Percentiles rank a stretch among this genome's conserved stretches.
Evolutionary conservation across 2,797 vertebrate species (phyloP).

Genomic region (Glyptemys insculpta): DNA sequence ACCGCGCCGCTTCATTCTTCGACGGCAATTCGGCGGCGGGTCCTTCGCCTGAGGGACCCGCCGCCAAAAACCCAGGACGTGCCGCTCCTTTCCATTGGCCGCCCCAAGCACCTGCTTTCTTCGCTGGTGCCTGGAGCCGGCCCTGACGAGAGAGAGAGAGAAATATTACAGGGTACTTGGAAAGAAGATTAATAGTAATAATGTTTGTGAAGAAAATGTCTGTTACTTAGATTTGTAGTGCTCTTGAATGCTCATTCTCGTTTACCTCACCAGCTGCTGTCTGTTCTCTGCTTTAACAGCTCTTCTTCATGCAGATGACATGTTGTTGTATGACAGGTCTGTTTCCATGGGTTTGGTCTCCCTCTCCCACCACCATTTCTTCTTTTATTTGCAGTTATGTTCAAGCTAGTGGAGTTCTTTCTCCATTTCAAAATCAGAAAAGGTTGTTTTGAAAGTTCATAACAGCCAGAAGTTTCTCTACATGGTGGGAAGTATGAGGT

Average conservation of each 20-base stretch:
- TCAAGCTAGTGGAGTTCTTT: background rate
- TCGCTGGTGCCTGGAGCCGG: no score
- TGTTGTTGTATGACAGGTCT: background rate
- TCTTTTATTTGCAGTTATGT: background rate
- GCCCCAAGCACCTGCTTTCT: no score
- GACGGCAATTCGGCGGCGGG: no score
- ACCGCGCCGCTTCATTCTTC: no score
- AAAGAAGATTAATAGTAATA: background rate
- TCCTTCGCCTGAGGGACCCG: no score
- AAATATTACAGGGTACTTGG: fast-evolving
- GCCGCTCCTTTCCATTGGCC: no score
- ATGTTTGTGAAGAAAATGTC: slow-evolving; percentile 36
- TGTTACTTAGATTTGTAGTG: background rate
- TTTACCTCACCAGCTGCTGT: background rate
- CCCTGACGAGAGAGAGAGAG: no score
- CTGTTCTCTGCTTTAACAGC: background rate
- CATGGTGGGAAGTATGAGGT: background rate
- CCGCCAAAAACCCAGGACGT: no score
- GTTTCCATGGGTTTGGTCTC: background rate
- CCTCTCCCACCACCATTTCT: fast-evolving
- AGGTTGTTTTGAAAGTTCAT: background rate
- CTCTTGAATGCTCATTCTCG: slow-evolving; percentile 17
- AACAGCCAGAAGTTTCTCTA: background rate
- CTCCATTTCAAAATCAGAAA: background rate
- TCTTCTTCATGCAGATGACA: background rate